These are phyloP conservation scores for Gymnocypris eckloni DNA, from an alignment of 2,797 vertebrate species.

Conservation along the genomic window DNA sequence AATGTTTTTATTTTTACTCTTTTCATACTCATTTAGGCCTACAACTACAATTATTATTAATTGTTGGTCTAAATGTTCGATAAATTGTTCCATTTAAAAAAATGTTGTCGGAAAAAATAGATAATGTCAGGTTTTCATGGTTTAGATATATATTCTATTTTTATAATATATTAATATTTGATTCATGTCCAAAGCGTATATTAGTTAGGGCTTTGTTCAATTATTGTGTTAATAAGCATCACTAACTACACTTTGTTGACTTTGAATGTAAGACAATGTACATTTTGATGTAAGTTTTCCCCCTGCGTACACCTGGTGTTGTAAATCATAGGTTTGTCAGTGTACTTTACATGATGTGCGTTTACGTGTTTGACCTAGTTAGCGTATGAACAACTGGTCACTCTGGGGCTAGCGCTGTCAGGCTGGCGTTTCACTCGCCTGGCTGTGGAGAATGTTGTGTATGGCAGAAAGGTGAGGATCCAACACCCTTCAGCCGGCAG, in stretches of 20 bases:
- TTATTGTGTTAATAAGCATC: not conserved
- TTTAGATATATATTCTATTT: no score
- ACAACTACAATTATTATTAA: no score
- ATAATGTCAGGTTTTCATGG: no score
- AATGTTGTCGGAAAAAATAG: no score
- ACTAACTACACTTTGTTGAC: not conserved
- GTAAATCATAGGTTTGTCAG: not conserved
- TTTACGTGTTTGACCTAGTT: slow-evolving; percentile 63
- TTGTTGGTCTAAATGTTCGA: no score
- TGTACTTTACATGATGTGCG: slow-evolving; percentile 37
- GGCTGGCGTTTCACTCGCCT: slow-evolving; percentile 72
- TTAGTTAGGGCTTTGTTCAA: not conserved
- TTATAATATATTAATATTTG: not conserved
- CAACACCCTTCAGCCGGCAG: slow-evolving; percentile 49
- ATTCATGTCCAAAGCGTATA: not conserved
- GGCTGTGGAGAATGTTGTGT: slow-evolving; percentile 46
- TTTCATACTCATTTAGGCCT: no score
- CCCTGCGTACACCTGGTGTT: not conserved
- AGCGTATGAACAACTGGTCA: slow-evolving; percentile 67
- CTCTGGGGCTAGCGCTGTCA: slow-evolving; percentile 45
- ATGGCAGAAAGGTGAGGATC: slow-evolving; percentile 65
- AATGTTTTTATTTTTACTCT: no score
- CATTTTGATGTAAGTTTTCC: not conserved
- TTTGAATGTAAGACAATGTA: not conserved
- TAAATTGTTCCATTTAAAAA: not conserved